These are phyloP conservation scores for Xenus cinereus DNA, from an alignment of 2,113 vertebrate species.

Conservation along the genomic window DNA sequence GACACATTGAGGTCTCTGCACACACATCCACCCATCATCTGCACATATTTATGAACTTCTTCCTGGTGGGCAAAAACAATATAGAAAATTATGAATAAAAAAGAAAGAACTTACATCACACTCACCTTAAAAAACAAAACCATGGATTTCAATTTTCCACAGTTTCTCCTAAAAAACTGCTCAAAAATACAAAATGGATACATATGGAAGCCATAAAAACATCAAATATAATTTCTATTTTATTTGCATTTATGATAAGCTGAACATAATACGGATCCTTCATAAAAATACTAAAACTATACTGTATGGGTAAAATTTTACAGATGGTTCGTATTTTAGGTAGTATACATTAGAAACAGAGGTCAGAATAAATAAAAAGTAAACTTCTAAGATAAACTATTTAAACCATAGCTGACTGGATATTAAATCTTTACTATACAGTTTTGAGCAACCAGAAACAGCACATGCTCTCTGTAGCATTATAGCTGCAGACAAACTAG, in stretches of 20 bases:
- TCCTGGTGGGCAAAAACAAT: constrained; percentile 69
- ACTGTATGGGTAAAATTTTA: not conserved
- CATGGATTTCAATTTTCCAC: not conserved
- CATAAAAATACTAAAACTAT: not conserved
- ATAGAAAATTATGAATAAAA: not conserved
- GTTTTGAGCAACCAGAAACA: not conserved
- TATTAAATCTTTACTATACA: not conserved
- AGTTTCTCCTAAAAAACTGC: not conserved
- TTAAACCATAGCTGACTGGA: not conserved
- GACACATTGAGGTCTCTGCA: constrained; percentile 89
- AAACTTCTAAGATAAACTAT: not conserved
- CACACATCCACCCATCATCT: constrained; percentile 92
- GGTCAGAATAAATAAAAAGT: not conserved
- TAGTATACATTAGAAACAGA: not conserved
- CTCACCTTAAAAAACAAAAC: not conserved
- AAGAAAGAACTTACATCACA: not conserved
- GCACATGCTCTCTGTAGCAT: not conserved
- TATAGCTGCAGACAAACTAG: not conserved
- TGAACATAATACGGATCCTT: not conserved
- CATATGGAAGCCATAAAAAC: not conserved
- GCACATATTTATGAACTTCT: constrained; percentile 90
- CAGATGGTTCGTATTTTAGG: not conserved
- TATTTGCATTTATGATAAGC: not conserved
- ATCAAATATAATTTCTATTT: not conserved
- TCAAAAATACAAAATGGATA: not conserved